Evolutionary conservation across 2,113 vertebrate species (phyloP).

Genomic region (Paraplagusia blochii): DNA sequence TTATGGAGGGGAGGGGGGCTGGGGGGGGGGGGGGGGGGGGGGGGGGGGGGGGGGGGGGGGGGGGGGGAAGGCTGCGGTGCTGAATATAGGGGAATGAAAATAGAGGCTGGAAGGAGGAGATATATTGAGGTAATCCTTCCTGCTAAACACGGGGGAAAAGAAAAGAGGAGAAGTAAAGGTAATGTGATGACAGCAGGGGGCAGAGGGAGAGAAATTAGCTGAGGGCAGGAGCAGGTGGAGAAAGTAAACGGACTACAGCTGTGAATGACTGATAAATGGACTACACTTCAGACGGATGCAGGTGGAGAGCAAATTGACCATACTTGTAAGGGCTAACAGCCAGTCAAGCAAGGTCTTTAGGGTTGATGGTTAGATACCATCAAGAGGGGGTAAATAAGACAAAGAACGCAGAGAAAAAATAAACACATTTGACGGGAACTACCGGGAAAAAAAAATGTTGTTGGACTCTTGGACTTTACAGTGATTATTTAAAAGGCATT

Average conservation of each 20-base stretch:
- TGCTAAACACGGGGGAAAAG: conserved; percentile 39
- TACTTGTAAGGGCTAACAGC: no score
- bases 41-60: conserved; percentile 26
- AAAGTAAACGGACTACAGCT: conserved; percentile 18
- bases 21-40: conserved; percentile 18
- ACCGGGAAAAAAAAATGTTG: no score
- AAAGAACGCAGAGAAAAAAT: neutral
- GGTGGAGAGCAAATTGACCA: conserved; percentile 3
- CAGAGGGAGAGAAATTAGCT: conserved; percentile 2
- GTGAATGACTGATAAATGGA: conserved; percentile 25
- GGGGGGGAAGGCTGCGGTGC: conserved; percentile 23
- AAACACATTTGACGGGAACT: neutral
- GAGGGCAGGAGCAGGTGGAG: conserved; percentile 9
- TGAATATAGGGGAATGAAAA: conserved; percentile 31
- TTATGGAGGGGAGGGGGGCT: conserved; percentile 35
- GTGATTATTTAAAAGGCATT: neutral
- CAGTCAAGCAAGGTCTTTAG: conserved; percentile 7
- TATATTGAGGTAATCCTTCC: conserved; percentile 43
- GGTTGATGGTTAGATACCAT: conserved; percentile 13
- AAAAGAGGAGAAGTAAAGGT: conserved; percentile 24
- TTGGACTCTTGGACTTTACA: no score
- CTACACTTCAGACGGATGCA: conserved; percentile 24
- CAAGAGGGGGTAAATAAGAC: neutral
- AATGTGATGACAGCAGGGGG: conserved; percentile 30
- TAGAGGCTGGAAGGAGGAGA: conserved; percentile 22